Conservation (phyloP, 2,113 vertebrate species). For the Sclerurus mexicanus region DNA sequence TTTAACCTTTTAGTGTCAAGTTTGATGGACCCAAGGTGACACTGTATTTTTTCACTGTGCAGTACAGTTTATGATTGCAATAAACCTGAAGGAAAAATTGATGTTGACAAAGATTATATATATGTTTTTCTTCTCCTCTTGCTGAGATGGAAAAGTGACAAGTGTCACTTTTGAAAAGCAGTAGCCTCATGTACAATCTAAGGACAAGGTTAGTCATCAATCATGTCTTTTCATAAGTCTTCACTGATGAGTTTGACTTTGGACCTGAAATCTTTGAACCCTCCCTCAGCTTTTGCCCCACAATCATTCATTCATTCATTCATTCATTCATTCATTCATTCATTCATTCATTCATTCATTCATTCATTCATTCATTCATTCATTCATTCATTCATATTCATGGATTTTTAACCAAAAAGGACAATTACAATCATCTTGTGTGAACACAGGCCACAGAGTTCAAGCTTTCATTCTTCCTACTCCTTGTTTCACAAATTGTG, state of each 20-base stretch:
- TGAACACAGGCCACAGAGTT: neutral
- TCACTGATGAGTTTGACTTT: slow-evolving; percentile 32
- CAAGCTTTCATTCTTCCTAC: neutral
- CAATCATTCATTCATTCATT: slow-evolving; percentile 19
- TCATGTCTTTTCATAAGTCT: slow-evolving; percentile 29
- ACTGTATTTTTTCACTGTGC: slow-evolving; percentile 13
- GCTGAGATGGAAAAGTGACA: slow-evolving; percentile 45
- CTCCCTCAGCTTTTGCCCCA: neutral
- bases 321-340: slow-evolving; percentile 36
- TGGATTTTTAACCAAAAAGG: slow-evolving; percentile 41
- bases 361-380: no score
- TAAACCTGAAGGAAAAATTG: slow-evolving; percentile 55
- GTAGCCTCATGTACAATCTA: neutral
- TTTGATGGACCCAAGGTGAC: slow-evolving; percentile 46
- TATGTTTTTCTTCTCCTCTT: slow-evolving; percentile 34
- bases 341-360: slow-evolving; percentile 20
- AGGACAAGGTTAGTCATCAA: slow-evolving; percentile 15
- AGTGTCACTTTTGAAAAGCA: slow-evolving; percentile 59
- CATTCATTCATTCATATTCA: no score
- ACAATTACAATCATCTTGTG: slow-evolving; percentile 13
- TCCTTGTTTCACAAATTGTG: neutral
- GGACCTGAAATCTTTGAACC: slow-evolving; percentile 17
- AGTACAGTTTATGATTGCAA: slow-evolving; percentile 47
- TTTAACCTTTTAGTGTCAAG: slow-evolving; percentile 67
- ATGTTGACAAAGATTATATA: slow-evolving; percentile 57